Base-by-base conservation (phyloP, 1,140 invertebrate genomes). In the Drosophila nigromelanica region DNA sequence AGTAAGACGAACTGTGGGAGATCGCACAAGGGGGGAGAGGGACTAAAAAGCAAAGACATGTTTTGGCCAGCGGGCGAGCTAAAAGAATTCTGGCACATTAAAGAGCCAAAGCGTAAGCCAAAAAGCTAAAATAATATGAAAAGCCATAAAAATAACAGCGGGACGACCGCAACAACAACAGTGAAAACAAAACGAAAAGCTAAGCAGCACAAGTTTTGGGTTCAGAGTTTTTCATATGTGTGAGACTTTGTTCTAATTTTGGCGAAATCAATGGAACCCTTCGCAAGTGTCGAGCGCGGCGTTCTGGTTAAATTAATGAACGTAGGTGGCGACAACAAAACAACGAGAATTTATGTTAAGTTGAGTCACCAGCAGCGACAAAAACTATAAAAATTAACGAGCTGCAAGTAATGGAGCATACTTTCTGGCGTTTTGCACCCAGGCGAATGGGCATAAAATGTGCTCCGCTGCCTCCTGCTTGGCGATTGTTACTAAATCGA, bases 341-440 rank as follows among this genome's bases (percentile, higher is more conserved):
- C 50, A 59, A 48, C 45, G 43, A 52, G 39, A 78, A 75, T 75
- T 87, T 72, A 87, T 87, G 75, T 85, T 73, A 76, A 73, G 64
- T 68, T 72, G 68, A 72, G 73, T 71, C 66, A 64, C 51, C 52
- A 48, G 47, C 42, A 55, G 76, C 58, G 60, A 59, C 47, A 58
- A 76, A 72, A 63, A 71, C 74, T 83, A 89, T 89, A 89, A 89
- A 89, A 89, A 79, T 83, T 89, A 89, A 89, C 85, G 83, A 89
- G 73, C 76, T 89, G 83, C 80, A 80, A 80, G 70, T 89, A 89
- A 89, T 89, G 83, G 79, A 83, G 83, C 83, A 89, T 83, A 89
- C 76, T 89, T 80, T 80, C 73, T 55, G 73, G 51, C 67, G 58
- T 60, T 68, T 18, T 45, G 35, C 37, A 24, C 39, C 54, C 42